phyloP scores from a whole-genome alignment of 2,797 vertebrate genomes.

The Fistularia tabacaria region DNA sequence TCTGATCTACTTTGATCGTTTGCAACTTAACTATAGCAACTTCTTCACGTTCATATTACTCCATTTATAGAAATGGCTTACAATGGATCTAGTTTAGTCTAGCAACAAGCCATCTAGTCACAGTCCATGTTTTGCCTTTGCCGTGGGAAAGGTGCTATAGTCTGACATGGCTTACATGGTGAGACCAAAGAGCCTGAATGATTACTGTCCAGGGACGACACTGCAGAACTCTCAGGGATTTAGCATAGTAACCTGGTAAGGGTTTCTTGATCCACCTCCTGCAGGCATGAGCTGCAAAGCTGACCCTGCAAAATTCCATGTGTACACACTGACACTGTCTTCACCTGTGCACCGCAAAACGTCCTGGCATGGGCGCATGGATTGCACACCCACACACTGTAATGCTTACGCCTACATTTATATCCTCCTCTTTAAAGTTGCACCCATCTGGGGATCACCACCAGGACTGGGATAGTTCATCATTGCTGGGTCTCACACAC shows the following conservation, averaged over 20 bases:
- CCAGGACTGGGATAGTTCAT: constrained; percentile 55
- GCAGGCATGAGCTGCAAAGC: constrained; percentile 7
- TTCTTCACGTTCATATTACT: neutral
- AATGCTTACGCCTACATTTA: constrained; percentile 49
- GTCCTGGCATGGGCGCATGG: constrained; percentile 14
- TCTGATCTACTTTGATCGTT: no score
- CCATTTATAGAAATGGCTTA: neutral
- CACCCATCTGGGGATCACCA: constrained; percentile 29
- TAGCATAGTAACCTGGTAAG: constrained; percentile 50
- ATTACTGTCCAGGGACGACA: constrained; percentile 44
- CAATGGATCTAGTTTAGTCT: neutral
- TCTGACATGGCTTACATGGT: constrained; percentile 22
- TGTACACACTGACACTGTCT: constrained; percentile 9
- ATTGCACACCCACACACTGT: constrained; percentile 33
- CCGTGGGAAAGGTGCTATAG: constrained; percentile 48
- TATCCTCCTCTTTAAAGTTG: constrained; percentile 44
- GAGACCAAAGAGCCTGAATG: constrained; percentile 39
- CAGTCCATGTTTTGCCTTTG: constrained; percentile 22
- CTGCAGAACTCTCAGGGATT: constrained; percentile 36
- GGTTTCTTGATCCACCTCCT: constrained; percentile 36
- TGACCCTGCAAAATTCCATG: neutral
- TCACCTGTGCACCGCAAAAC: constrained; percentile 7
- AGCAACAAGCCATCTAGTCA: neutral
- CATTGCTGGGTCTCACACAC: constrained; percentile 34
- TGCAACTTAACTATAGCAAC: no score